Evolutionary conservation across 2,888 invertebrate genomes (phyloP), one percentile per base, ranked within the genome.

Genomic region (Oscheius sp.): DNA sequence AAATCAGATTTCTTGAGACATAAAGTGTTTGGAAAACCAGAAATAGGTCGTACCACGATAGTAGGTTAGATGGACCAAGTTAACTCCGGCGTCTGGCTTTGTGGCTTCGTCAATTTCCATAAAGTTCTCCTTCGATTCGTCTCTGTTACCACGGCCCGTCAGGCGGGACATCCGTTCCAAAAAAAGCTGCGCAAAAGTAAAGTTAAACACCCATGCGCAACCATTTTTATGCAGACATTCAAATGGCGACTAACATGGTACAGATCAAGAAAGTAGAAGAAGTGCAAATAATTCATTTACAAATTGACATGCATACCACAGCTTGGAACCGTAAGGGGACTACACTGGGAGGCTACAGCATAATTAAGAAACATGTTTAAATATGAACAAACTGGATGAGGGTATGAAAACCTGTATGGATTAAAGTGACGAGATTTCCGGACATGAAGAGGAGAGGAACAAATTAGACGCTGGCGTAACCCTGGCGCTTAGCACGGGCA

Each of bases 401-500:
- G 21, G 37, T 13, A 62, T 47, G 51, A 32, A 47, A 58, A 58
- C 47, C 63, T 50, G 63, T 63, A 63, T 13, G n/a, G 13, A 48
- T 63, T 63, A 63, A 63, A 63, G 63, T 63, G 63, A 63, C 48
- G 50, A n/a, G 32, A 63, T 48, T n/a, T 29, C 13, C 10, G 29
- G 29, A 63, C 5, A 47, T 63, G n/a, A 48, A 35, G 11, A 35
- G 37, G 5, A 42, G 42, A 42, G 0, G 62, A 7, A 21, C 10
- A 53, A 35, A 50, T 81, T 85, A 87, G 78, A 88, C 87, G 76
- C 86, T 86, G 68, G 86, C 86, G 76, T 87, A 87, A 70, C 86
- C 86, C 75, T 86, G 86, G 72, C 88, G 82, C 79, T 81, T 84
- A 76, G 88, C 88, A 50, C 88, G 85, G 48, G 94, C 93, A 88